Evolutionary conservation across 2,113 vertebrate species (phyloP).

Genomic region (Dasyurus viverrinus): DNA sequence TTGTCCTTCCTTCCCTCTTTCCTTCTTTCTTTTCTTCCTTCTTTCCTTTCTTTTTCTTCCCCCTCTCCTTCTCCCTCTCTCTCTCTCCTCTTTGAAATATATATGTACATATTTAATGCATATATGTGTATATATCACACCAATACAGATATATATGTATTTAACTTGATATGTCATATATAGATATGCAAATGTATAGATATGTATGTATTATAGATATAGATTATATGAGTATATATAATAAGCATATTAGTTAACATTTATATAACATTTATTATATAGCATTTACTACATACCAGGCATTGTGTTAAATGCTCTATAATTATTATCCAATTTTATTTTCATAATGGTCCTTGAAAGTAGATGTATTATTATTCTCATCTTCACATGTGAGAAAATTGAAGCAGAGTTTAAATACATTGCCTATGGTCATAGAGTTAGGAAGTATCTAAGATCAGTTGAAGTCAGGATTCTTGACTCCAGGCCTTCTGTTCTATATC

Average conservation of each 20-base stretch:
- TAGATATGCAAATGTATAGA: background rate
- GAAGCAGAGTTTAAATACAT: background rate
- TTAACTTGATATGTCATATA: background rate
- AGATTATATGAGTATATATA: background rate
- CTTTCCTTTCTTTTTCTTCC: too few relatives aligned
- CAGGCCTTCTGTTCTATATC: background rate
- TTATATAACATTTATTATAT: background rate
- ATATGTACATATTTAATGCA: background rate
- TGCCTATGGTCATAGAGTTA: background rate
- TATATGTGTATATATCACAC: background rate
- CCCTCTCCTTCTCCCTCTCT: too few relatives aligned
- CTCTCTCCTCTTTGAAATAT: too few relatives aligned
- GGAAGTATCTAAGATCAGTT: background rate
- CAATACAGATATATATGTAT: background rate
- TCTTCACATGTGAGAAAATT: background rate
- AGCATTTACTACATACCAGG: background rate
- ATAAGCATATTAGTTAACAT: background rate
- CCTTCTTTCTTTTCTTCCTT: too few relatives aligned
- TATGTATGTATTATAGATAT: background rate
- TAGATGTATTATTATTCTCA: background rate
- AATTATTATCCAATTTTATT: background rate
- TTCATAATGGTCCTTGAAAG: background rate
- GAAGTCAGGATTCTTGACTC: background rate
- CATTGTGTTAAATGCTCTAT: background rate
- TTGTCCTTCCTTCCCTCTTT: too few relatives aligned